Conservation (phyloP, 1,140 invertebrate species). For the Trichoplusia ni region DNA sequence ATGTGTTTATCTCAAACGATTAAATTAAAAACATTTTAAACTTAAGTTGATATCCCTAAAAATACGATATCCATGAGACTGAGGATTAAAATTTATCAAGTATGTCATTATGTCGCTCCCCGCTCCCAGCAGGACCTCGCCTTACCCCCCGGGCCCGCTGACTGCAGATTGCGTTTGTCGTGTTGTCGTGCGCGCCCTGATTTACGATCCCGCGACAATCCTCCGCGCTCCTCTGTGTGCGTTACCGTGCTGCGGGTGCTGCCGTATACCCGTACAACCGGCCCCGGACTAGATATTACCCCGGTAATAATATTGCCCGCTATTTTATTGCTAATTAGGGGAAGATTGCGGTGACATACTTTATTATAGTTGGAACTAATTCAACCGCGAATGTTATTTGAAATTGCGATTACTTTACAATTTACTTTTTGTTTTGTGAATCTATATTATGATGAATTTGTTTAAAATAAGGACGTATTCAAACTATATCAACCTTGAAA, state of each 20-base stretch:
- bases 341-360: not conserved
- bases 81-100: not conserved
- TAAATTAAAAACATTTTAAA: too few species aligned
- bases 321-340: slow-evolving; percentile 16
- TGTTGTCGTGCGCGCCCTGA: slow-evolving; percentile 28
- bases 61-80: too few species aligned
- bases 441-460: not conserved
- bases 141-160: not conserved
- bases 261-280: not conserved
- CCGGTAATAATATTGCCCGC: slow-evolving; percentile 17
- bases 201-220: slow-evolving; percentile 27
- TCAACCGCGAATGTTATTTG: too few species aligned
- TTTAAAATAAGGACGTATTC: not conserved
- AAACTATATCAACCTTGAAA: not conserved
- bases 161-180: slow-evolving; percentile 26
- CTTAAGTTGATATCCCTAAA: too few species aligned
- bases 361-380: too few species aligned
- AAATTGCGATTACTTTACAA: too few species aligned
- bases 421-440: too few species aligned
- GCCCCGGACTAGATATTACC: slow-evolving; percentile 1
- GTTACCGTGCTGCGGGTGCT: not conserved
- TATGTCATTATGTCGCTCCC: not conserved
- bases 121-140: not conserved
- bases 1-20: too few species aligned
- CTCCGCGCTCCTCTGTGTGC: not conserved